phyloP scores from a whole-genome alignment of 2,797 vertebrate genomes.

The Rhabdomys pumilio region DNA sequence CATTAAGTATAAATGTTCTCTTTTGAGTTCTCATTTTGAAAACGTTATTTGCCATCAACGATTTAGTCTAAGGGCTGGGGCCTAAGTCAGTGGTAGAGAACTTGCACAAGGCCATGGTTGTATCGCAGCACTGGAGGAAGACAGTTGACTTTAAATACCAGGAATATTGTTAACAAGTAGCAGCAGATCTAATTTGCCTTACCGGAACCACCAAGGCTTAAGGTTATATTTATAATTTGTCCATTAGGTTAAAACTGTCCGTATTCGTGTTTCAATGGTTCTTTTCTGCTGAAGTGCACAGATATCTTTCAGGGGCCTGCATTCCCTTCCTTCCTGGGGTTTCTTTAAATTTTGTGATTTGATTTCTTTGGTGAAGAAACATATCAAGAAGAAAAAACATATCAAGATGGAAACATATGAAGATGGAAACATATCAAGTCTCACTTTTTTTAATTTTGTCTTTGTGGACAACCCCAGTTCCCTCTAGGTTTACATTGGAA shows the following conservation, averaged over 20 bases:
- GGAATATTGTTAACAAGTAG: slow-evolving; percentile 8
- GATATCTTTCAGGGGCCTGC: background rate
- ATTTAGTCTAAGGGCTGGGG: background rate
- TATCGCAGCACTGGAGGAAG: background rate
- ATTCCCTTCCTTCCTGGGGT: slow-evolving; percentile 39
- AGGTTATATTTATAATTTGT: slow-evolving; percentile 42
- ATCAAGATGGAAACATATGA: background rate
- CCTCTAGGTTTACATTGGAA: background rate
- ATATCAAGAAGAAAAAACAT: no score
- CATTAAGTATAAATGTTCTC: slow-evolving; percentile 9
- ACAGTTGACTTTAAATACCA: background rate
- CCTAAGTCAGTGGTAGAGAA: background rate
- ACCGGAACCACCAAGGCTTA: slow-evolving; percentile 35
- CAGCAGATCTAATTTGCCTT: slow-evolving; percentile 20
- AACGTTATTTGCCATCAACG: slow-evolving; percentile 40
- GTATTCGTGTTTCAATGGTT: slow-evolving; percentile 29
- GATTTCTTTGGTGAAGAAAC: background rate
- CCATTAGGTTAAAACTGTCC: background rate
- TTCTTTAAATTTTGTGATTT: slow-evolving; percentile 56
- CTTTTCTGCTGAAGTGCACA: background rate
- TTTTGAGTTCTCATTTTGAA: slow-evolving; percentile 62
- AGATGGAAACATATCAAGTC: background rate
- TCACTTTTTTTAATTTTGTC: slow-evolving; percentile 44
- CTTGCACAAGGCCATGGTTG: background rate
- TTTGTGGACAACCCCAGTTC: slow-evolving; percentile 33